phyloP scores from a whole-genome alignment of 2,888 invertebrate species.

The Cryptosula pallasiana region DNA sequence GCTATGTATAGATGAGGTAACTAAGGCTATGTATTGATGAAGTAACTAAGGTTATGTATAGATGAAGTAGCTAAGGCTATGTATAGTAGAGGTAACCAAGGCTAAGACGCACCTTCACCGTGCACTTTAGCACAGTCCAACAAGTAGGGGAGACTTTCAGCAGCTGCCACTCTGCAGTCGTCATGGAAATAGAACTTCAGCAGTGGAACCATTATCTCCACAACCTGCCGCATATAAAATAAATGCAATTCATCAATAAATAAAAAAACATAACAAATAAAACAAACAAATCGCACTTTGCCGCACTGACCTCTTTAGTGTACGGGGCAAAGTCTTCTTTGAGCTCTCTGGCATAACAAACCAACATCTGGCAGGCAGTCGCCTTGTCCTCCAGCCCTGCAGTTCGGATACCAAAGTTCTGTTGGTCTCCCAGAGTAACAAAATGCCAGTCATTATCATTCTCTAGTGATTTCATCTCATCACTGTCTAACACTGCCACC shows the following conservation, averaged over 20 bases:
- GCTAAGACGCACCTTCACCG: constrained; percentile 54
- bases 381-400: constrained; percentile 92
- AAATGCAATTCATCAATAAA: background rate
- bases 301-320: constrained; percentile 61
- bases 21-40: too few relatives aligned
- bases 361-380: constrained; percentile 91
- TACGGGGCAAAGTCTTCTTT: constrained; percentile 76
- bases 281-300: background rate
- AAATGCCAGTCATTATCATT: constrained; percentile 89
- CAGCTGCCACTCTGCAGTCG: constrained; percentile 63
- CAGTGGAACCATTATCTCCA: constrained; percentile 56
- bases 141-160: constrained; percentile 81
- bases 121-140: constrained; percentile 80
- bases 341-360: constrained; percentile 87
- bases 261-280: background rate
- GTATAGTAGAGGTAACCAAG: too few relatives aligned
- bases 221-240: constrained; percentile 39
- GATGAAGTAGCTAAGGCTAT: too few relatives aligned
- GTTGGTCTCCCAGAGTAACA: constrained; percentile 83
- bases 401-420: constrained; percentile 89
- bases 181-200: constrained; percentile 68
- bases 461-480: constrained; percentile 67
- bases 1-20: too few relatives aligned
- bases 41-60: too few relatives aligned
- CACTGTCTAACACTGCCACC: constrained; percentile 31